Evolutionary conservation across 1,140 invertebrate species (phyloP).

Genomic region (Palaemon carinicauda): DNA sequence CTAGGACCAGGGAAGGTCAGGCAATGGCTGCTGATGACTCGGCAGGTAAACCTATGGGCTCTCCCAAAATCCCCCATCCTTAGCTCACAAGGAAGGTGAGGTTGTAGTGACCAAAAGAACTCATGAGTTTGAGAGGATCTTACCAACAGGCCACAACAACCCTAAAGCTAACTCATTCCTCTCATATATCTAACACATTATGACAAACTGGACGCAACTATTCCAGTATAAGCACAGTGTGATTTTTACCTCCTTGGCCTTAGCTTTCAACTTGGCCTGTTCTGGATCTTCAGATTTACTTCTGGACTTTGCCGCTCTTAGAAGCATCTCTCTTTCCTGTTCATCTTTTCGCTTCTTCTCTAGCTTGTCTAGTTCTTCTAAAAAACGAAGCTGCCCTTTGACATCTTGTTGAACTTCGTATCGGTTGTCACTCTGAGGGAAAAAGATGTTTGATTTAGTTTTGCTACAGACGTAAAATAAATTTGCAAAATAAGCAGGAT

Average conservation of each 20-base stretch:
- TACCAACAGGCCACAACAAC: too few species aligned
- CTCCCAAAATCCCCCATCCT: too few species aligned
- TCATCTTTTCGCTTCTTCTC: slow-evolving; percentile 95
- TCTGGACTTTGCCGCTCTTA: slow-evolving; percentile 92
- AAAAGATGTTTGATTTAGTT: neutral
- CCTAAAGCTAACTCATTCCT: neutral
- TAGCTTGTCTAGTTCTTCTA: slow-evolving; percentile 93
- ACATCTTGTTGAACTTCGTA: slow-evolving; percentile 93
- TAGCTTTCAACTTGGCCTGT: slow-evolving; percentile 95
- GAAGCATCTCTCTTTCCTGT: slow-evolving; percentile 88
- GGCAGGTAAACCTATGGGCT: too few species aligned
- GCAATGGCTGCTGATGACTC: too few species aligned
- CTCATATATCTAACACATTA: neutral
- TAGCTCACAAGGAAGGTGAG: too few species aligned
- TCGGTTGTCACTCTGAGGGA: slow-evolving; percentile 77
- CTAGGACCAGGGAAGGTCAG: too few species aligned
- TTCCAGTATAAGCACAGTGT: too few species aligned
- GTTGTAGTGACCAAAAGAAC: too few species aligned
- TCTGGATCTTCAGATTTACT: slow-evolving; percentile 98
- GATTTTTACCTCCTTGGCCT: slow-evolving; percentile 81
- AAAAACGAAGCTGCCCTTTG: slow-evolving; percentile 90
- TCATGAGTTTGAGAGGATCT: too few species aligned
- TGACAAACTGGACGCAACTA: neutral
- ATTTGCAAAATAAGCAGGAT: too few species aligned
- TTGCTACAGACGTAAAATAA: too few species aligned